Base-by-base conservation (phyloP, 2,888 invertebrate genomes). In the Dastarcus helophoroides region DNA sequence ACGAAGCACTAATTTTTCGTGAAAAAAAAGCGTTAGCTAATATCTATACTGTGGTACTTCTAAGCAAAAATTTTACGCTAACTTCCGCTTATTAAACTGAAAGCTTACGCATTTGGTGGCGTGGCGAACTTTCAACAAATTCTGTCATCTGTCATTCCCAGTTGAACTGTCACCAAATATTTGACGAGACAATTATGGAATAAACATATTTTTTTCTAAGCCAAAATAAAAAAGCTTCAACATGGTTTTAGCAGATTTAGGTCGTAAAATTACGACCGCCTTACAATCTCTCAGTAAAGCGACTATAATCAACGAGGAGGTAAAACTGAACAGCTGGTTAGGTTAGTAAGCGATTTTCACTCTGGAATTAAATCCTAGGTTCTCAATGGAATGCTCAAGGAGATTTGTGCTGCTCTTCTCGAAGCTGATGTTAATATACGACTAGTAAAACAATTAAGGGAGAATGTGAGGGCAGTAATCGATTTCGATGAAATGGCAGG, bases 201-300 rank as follows among this genome's bases (percentile, higher is more conserved):
- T n/a, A n/a, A n/a, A n/a, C n/a, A n/a, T n/a, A n/a, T n/a, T n/a
- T n/a, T n/a, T n/a, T n/a, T n/a, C n/a, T n/a, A n/a, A n/a, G n/a
- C n/a, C n/a, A n/a, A n/a, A n/a, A n/a, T n/a, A n/a, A 27, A 35
- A 38, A 37, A 33, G 9, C 8, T 15, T 14, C 38, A 79, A 71
- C 60, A 99, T 98, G 98, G 98, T 98, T 63, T 85, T 99, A 76
- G 98, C 98, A 54, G 98, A 99, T 74, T 79, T 98, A 63, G 98
- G 98, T 59, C 82, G 98, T 59, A 95, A 95, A 72, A 98, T 99
- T 60, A 97, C 97, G 55, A 86, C 90, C 64, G 98, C 98, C 41
- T 69, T 98, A 64, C 86, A 94, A 62, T 94, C 94, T 31, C 69
- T 98, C 45, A 95, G 94, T 68, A 91, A 91, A 70, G 95, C 95